Percentiles rank a stretch among this genome's conserved stretches.
phyloP scores from a whole-genome alignment of 2,797 vertebrate species.

The Echiichthys vipera region DNA sequence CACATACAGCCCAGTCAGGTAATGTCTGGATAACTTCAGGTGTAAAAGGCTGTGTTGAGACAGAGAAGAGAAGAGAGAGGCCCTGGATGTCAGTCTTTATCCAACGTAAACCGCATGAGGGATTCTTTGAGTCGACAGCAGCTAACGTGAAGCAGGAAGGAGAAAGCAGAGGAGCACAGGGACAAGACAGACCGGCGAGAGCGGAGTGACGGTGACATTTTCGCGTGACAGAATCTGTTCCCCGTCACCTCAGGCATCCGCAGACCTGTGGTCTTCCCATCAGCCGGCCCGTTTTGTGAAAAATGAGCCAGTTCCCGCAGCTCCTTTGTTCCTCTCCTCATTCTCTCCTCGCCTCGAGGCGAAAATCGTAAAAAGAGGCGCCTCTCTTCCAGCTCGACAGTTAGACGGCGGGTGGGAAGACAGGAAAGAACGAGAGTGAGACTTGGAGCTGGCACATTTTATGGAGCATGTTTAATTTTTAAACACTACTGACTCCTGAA shows the following conservation, averaged over 20 bases:
- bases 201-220: conserved; percentile 20
- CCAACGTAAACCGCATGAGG: too few species aligned
- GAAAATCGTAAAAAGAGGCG: background rate
- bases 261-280: conserved; percentile 18
- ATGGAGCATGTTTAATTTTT: conserved; percentile 22
- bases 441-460: conserved; percentile 30
- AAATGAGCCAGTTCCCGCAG: background rate
- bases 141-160: background rate
- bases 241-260: conserved; percentile 23
- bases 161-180: conserved; percentile 5
- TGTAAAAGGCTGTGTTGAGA: too few species aligned
- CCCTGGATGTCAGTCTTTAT: too few species aligned
- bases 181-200: conserved; percentile 18
- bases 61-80: too few species aligned
- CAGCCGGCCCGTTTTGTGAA: background rate
- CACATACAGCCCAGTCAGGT: too few species aligned
- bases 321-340: background rate
- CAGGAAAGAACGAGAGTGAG: background rate
- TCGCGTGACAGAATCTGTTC: conserved; percentile 6
- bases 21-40: too few species aligned
- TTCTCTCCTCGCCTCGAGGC: conserved; percentile 33
- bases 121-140: background rate
- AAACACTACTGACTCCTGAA: conserved; percentile 4
- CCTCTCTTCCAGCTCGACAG: conserved; percentile 1
- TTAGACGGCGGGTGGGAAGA: conserved; percentile 14